These are phyloP conservation scores for Loripinus fragilis DNA, from an alignment of 2,888 invertebrate species.

Conservation along the genomic window DNA sequence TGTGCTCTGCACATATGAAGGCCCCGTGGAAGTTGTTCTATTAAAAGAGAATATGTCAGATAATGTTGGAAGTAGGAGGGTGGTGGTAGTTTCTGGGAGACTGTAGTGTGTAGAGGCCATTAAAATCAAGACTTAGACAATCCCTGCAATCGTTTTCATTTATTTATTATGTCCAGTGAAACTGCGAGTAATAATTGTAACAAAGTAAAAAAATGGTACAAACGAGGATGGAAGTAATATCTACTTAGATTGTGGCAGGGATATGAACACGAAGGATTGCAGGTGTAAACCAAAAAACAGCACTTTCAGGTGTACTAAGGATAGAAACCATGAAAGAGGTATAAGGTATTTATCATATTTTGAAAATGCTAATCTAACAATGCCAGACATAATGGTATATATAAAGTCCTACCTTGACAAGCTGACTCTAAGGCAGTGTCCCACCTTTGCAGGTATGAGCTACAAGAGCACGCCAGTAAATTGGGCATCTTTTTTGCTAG, in stretches of 20 bases:
- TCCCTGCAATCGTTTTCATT: too few relatives aligned
- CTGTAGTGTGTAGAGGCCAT: too few relatives aligned
- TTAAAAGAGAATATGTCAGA: too few relatives aligned
- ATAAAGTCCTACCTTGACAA: background rate
- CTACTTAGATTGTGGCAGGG: background rate
- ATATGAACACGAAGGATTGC: background rate
- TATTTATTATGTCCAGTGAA: too few relatives aligned
- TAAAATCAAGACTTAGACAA: too few relatives aligned
- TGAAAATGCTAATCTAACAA: background rate
- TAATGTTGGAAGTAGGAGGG: too few relatives aligned
- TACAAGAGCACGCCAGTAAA: background rate
- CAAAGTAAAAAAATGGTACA: too few relatives aligned
- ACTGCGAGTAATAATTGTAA: too few relatives aligned
- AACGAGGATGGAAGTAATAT: background rate
- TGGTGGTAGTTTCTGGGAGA: too few relatives aligned
- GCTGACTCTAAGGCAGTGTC: background rate
- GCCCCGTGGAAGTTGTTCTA: too few relatives aligned
- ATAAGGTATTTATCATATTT: background rate
- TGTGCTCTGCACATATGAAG: too few relatives aligned
- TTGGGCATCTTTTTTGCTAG: background rate
- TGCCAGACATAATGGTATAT: background rate
- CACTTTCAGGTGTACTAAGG: background rate
- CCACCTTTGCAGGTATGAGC: background rate
- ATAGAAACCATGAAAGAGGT: background rate
- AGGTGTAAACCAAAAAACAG: background rate